Conservation (phyloP, 2,888 invertebrate genomes). For the Meloe dianella region DNA sequence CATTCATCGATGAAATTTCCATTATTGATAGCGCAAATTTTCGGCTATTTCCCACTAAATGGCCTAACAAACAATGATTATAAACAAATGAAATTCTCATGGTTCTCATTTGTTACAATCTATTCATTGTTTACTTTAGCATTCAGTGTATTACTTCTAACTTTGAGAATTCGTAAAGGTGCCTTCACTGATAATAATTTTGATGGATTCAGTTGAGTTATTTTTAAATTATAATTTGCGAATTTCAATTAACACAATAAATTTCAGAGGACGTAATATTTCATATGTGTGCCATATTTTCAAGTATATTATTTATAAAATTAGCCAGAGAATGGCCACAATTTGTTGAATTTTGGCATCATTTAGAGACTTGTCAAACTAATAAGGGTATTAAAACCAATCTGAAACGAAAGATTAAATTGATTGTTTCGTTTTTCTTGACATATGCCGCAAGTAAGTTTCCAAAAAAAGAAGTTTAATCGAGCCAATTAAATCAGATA, state of each 20-base stretch:
- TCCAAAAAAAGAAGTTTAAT: background rate
- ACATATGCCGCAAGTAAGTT: background rate
- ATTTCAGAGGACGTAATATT: slow-evolving; percentile 11
- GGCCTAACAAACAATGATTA: slow-evolving; percentile 1
- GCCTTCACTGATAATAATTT: background rate
- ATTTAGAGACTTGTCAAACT: slow-evolving; percentile 12
- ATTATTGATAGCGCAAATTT: slow-evolving; percentile 14
- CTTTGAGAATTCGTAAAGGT: background rate
- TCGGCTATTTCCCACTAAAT: slow-evolving; percentile 20
- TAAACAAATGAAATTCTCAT: slow-evolving; percentile 14
- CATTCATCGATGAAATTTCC: slow-evolving; percentile 16
- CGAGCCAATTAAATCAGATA: background rate
- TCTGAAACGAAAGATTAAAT: slow-evolving; percentile 13
- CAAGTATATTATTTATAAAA: slow-evolving; percentile 19
- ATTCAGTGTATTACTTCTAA: background rate
- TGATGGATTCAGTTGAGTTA: background rate
- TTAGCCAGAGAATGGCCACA: slow-evolving; percentile 22
- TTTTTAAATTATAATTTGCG: background rate
- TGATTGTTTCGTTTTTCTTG: background rate
- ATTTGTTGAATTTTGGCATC: slow-evolving; percentile 17
- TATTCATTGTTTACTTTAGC: slow-evolving; percentile 5
- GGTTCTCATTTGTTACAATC: slow-evolving; percentile 14
- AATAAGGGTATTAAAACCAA: slow-evolving; percentile 7
- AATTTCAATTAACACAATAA: background rate
- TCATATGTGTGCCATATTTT: background rate